Evolutionary conservation across 1,140 invertebrate genomes (phyloP), one percentile per base, ranked within the genome.

Genomic region (Lordiphosa clarofinis): DNA sequence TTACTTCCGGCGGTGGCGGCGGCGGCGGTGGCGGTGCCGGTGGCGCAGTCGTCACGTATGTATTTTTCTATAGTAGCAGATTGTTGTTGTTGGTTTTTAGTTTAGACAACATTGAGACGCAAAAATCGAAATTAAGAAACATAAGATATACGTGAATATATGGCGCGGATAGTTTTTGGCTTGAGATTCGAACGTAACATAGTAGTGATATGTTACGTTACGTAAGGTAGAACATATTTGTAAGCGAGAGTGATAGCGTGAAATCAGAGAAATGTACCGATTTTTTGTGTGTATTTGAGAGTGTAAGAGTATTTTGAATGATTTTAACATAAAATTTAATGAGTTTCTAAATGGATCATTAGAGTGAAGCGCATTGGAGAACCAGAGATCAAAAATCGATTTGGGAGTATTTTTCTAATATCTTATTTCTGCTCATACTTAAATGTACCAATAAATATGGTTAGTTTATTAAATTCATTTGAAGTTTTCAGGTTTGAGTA

Each of bases 1-100:
- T 82, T 82, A 82, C 76, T 82, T 82, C 76, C 76, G 76, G 76
- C 76, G 76, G 78, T 84, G 76, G 76, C 68, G 76, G 73, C 55
- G 76, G 76, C 68, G 73, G 76, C 68, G 52, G 56, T 48, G 78
- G 78, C 55, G 76, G 76, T 68, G 72, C 76, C 76, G 50, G 43
- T 63, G 76, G 76, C 73, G 76, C 28, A 31, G 28, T 82, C 56
- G 76, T 82, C 68, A 82, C 76, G 68, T 82, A 82, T 76, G 76
- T 82, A 68, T 82, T 82, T 82, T 82, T 82, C 76, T 82, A 82
- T 66, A 82, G 82, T 67, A 66, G 71, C 64, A 74, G 61, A 60
- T 59, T n/a, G n/a, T 63, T 46, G 52, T 57, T 40, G 33, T 56
- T 36, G 39, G 31, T 66, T 43, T 46, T 39, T 35, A 13, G 40